Evolutionary conservation across 2,113 vertebrate genomes (phyloP), one percentile per base, ranked within the genome.

Genomic region (Calypte anna): DNA sequence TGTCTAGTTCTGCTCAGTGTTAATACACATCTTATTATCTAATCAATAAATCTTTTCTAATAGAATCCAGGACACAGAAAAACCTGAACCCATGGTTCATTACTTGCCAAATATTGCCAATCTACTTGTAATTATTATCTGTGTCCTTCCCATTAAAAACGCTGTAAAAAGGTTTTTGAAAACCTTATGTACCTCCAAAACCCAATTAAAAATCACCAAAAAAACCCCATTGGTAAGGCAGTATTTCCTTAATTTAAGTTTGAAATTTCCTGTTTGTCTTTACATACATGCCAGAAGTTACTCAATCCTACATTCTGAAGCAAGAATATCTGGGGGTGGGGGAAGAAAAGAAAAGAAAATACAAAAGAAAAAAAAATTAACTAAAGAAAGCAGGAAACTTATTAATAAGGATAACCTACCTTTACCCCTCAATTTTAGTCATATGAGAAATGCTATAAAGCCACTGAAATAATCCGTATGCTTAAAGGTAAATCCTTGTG

Each of bases 1-100:
- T 91, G 38, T 66, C 50, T 53, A 64, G 27, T 53, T 51, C 79
- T 93, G 48, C 19, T 84, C 80, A 82, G 18, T 33, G 12, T 40
- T 93, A 74, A 25, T 18, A 14, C 14, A 31, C 3, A 54, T 59
- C 30, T 82, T 81, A 24, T 48, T 67, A 59, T 19, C n/a, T 70
- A 84, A 95, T 96, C 91, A 76, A 88, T 94, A 89, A 69, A 58
- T 18, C 25, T 73, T 91, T 94, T 78, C 73, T 84, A n/a, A 74
- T 72, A 90, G 12, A 90, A 90, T 69, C 22, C 25, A 58, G 23
- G 13, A n/a, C 19, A 50, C 6, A 33, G 20, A 63, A 61, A 73
- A 73, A 64, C 31, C 51, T 28, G 36, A 46, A 25, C 55, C 74
- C 78, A 57, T 23, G 38, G 28, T 72, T 89, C 20, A 4, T 55